Evolutionary conservation across 2,113 vertebrate species (phyloP).

Genomic region (Synodontis membranacea): DNA sequence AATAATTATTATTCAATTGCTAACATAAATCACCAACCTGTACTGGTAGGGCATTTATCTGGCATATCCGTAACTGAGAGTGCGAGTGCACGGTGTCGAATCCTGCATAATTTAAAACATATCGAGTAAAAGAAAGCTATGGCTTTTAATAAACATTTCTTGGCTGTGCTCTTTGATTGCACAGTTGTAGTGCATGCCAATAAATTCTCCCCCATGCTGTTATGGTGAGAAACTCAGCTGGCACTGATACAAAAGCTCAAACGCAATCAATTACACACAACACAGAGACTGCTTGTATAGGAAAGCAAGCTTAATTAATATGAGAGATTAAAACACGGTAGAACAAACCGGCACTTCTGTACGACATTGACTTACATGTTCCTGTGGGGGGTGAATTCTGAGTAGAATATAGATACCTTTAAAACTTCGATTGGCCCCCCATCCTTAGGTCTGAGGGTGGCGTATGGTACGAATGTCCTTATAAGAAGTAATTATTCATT

Average conservation of each 20-base stretch:
- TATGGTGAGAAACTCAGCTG: slow-evolving; percentile 16
- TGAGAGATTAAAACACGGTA: slow-evolving; percentile 19
- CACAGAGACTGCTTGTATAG: slow-evolving; percentile 25
- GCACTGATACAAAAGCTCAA: slow-evolving; percentile 20
- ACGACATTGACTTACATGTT: slow-evolving; percentile 7
- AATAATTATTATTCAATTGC: background rate
- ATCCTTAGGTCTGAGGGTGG: background rate
- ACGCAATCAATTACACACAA: slow-evolving; percentile 36
- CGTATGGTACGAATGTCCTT: background rate
- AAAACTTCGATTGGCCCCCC: background rate
- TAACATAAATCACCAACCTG: background rate
- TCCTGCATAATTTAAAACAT: background rate
- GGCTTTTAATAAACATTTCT: background rate
- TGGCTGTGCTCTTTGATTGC: slow-evolving; percentile 7
- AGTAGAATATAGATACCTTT: background rate
- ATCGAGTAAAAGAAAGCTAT: background rate
- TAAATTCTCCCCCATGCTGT: slow-evolving; percentile 15
- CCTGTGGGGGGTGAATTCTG: background rate
- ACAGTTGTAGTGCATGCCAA: slow-evolving; percentile 24
- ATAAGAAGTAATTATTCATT: slow-evolving; percentile 11
- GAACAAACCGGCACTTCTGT: slow-evolving; percentile 15
- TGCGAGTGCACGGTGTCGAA: background rate
- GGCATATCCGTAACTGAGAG: background rate
- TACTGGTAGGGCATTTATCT: background rate
- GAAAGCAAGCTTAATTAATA: slow-evolving; percentile 35